Conservation (phyloP, 2,888 invertebrate genomes). For the Meta bourneti region DNA sequence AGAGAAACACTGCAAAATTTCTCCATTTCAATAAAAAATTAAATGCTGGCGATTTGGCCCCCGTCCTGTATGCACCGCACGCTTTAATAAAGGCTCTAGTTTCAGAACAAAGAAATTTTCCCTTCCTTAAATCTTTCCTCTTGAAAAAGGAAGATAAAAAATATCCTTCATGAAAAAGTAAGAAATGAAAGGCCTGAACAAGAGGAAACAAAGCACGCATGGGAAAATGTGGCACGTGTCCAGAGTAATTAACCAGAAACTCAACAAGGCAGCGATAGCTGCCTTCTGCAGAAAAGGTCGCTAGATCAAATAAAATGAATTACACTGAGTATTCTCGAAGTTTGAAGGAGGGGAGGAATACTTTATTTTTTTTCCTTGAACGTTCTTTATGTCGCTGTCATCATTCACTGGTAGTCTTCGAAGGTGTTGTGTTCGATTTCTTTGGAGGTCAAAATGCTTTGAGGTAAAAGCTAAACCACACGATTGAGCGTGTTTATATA, state of each 20-base stretch:
- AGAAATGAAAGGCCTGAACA: slow-evolving; percentile 34
- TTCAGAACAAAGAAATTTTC: slow-evolving; percentile 35
- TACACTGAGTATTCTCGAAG: slow-evolving; percentile 49
- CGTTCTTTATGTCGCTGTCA: slow-evolving; percentile 16
- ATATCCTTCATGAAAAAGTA: slow-evolving; percentile 2
- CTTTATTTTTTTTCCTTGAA: slow-evolving; percentile 3
- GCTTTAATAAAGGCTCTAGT: slow-evolving; percentile 21
- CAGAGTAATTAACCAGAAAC: slow-evolving; percentile 66
- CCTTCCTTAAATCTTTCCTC: slow-evolving; percentile 13
- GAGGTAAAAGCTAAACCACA: slow-evolving; percentile 45
- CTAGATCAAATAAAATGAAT: slow-evolving; percentile 70
- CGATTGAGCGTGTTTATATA: slow-evolving; percentile 32
- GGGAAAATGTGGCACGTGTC: slow-evolving; percentile 56
- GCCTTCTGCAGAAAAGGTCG: slow-evolving; percentile 60
- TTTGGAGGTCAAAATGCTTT: slow-evolving; percentile 33
- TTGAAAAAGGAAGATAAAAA: slow-evolving; percentile 37
- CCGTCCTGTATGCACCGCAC: too few relatives aligned
- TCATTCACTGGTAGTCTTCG: slow-evolving; percentile 25
- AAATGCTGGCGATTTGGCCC: slow-evolving; percentile 1
- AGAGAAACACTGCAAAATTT: background rate
- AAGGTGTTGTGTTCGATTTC: slow-evolving; percentile 36
- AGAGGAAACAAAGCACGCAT: slow-evolving; percentile 52
- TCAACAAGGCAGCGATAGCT: slow-evolving; percentile 64
- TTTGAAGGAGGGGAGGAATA: slow-evolving; percentile 19
- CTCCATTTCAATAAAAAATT: background rate